Evolutionary conservation across 2,888 invertebrate genomes (phyloP).

Genomic region (Andrena camellia): DNA sequence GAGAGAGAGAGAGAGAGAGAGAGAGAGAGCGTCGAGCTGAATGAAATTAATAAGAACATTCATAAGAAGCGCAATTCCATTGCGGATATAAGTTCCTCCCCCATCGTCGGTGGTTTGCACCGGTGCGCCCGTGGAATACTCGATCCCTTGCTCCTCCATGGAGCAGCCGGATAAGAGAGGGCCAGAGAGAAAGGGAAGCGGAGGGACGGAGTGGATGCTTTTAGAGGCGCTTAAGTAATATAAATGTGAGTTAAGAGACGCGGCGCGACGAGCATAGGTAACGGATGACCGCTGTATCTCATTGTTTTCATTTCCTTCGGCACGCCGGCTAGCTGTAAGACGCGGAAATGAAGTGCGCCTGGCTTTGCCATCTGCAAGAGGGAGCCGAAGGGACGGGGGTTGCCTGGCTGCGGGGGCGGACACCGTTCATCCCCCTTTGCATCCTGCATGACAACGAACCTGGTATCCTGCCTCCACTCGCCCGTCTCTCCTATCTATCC

Average conservation of each 20-base stretch:
- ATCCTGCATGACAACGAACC: slow-evolving; percentile 83
- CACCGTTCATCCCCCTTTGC: slow-evolving; percentile 79
- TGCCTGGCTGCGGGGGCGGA: slow-evolving; percentile 60
- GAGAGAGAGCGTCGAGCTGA: not conserved
- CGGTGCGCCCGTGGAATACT: too few species aligned
- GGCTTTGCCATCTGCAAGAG: slow-evolving; percentile 77
- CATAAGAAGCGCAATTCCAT: slow-evolving; percentile 54
- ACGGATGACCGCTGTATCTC: slow-evolving; percentile 86
- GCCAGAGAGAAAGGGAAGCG: not conserved
- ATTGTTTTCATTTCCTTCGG: slow-evolving; percentile 85
- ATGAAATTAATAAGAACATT: slow-evolving; percentile 58
- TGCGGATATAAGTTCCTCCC: slow-evolving; percentile 59
- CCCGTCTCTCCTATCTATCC: not conserved
- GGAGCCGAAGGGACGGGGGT: slow-evolving; percentile 36
- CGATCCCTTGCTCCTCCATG: not conserved
- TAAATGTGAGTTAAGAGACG: slow-evolving; percentile 83
- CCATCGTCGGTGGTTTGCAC: not conserved
- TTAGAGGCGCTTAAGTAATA: slow-evolving; percentile 82
- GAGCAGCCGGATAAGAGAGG: not conserved
- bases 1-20: too few species aligned
- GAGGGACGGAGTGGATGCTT: slow-evolving; percentile 60
- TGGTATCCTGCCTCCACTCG: slow-evolving; percentile 42
- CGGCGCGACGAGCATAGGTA: slow-evolving; percentile 77
- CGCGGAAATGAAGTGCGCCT: slow-evolving; percentile 85
- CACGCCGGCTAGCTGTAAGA: slow-evolving; percentile 83